phyloP scores from a whole-genome alignment of 1,140 invertebrate species.

The Arctopsyche grandis region DNA sequence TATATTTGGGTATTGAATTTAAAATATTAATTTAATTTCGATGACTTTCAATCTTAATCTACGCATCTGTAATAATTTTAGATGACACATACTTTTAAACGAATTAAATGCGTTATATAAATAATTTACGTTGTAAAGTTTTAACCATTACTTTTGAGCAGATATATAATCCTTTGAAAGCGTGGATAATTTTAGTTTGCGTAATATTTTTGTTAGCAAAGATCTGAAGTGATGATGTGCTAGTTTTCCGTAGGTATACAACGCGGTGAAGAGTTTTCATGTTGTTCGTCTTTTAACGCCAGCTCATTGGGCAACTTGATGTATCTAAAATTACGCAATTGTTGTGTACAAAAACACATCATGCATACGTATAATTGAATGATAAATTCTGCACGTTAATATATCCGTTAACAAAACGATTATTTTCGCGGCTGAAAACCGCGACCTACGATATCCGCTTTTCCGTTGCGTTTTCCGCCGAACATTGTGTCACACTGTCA shows the following conservation, averaged over 20 bases:
- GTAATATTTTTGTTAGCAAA: background rate
- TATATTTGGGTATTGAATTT: too few relatives aligned
- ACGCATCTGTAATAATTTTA: background rate
- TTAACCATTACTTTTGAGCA: too few relatives aligned
- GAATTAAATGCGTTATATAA: too few relatives aligned
- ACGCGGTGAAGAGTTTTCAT: conserved; percentile 10
- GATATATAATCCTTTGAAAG: too few relatives aligned
- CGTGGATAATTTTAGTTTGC: background rate
- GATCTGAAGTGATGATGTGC: conserved; percentile 5
- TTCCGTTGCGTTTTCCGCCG: background rate
- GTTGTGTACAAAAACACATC: background rate
- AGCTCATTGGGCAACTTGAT: background rate
- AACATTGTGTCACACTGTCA: conserved; percentile 21
- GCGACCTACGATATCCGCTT: conserved; percentile 18
- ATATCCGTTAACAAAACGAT: conserved; percentile 39
- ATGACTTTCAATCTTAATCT: too few relatives aligned
- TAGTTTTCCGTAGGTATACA: background rate
- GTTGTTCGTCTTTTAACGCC: conserved; percentile 32
- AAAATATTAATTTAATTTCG: background rate
- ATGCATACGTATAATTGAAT: conserved; percentile 6
- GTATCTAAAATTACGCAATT: conserved; percentile 21
- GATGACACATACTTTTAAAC: too few relatives aligned
- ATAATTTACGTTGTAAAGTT: too few relatives aligned
- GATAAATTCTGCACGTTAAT: conserved; percentile 33
- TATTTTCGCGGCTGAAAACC: conserved; percentile 6